A percentile compares a stretch with the other conserved stretches of the same genome.
Conservation (phyloP, 2,797 vertebrate species). For the Octomys mimax region DNA sequence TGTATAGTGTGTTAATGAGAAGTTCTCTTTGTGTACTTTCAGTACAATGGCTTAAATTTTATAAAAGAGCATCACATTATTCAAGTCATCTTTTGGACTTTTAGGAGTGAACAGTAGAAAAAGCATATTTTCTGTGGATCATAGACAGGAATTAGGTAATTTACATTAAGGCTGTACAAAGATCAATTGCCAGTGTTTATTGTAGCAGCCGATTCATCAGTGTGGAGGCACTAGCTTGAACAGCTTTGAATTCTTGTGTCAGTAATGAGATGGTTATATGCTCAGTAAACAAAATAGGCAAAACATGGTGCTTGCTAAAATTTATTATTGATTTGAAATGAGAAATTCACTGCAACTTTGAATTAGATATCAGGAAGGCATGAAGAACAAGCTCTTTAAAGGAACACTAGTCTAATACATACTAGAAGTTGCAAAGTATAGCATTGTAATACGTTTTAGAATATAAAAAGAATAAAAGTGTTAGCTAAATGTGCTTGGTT, state of each 20-base stretch:
- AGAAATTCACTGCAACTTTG: conserved; percentile 53
- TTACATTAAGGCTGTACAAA: conserved; percentile 8
- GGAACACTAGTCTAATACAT: conserved; percentile 43
- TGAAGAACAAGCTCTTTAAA: conserved; percentile 51
- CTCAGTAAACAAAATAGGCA: background rate
- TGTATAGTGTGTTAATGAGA: conserved; percentile 78
- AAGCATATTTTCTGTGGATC: background rate
- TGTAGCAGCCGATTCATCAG: background rate
- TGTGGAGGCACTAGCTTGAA: background rate
- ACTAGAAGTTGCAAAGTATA: background rate
- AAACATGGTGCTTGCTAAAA: conserved; percentile 30
- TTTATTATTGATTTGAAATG: conserved; percentile 56
- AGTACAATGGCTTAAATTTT: conserved; percentile 83
- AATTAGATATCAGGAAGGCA: conserved; percentile 65
- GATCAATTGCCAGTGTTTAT: conserved; percentile 23
- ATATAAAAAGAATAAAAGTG: conserved; percentile 40
- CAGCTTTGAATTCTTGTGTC: background rate
- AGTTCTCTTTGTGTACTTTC: conserved; percentile 80
- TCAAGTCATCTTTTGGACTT: conserved; percentile 38
- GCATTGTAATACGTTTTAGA: conserved; percentile 35
- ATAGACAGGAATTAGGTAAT: conserved; percentile 50
- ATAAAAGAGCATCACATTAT: conserved; percentile 82
- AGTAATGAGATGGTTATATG: background rate
- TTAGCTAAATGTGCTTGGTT: conserved; percentile 58
- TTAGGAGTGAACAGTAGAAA: conserved; percentile 31